These are phyloP conservation scores for Chloropsis cyanopogon DNA, from an alignment of 2,113 vertebrate genomes.

Conservation along the genomic window DNA sequence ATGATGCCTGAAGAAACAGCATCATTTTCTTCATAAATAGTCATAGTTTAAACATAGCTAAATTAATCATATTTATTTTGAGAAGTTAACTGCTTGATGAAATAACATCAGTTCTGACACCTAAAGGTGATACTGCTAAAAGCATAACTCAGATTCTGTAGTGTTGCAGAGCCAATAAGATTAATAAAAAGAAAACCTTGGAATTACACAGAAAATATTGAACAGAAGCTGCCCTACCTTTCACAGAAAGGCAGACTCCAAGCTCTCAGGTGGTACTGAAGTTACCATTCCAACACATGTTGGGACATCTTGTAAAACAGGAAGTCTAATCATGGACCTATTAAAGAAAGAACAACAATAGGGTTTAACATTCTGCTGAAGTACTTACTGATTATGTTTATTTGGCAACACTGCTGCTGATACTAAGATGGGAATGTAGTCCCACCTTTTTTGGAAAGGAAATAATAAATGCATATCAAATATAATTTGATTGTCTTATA, in stretches of 20 bases:
- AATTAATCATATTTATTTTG: neutral
- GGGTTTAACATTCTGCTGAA: constrained; percentile 29
- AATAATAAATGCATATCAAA: neutral
- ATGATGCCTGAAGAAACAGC: neutral
- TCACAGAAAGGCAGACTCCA: constrained; percentile 33
- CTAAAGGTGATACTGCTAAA: neutral
- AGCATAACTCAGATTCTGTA: neutral
- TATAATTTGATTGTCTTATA: neutral
- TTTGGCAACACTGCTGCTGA: constrained; percentile 68
- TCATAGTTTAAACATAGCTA: neutral
- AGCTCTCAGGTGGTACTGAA: constrained; percentile 21
- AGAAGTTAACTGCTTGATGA: neutral
- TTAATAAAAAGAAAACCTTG: constrained; percentile 57
- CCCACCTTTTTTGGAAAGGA: constrained; percentile 6
- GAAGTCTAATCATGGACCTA: constrained; percentile 55
- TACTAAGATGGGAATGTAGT: constrained; percentile 27
- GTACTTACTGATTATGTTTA: constrained; percentile 43
- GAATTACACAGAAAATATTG: constrained; percentile 17
- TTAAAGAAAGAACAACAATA: constrained; percentile 56
- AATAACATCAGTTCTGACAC: neutral
- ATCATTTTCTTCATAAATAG: constrained; percentile 8
- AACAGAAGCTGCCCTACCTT: constrained; percentile 56
- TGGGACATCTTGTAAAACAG: constrained; percentile 32
- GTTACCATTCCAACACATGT: constrained; percentile 19
- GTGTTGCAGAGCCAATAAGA: constrained; percentile 4